A percentile compares a stretch with the other conserved stretches of the same genome.
Conservation (phyloP, 2,797 vertebrate genomes). For the Stomatorhinus walkeri region DNA sequence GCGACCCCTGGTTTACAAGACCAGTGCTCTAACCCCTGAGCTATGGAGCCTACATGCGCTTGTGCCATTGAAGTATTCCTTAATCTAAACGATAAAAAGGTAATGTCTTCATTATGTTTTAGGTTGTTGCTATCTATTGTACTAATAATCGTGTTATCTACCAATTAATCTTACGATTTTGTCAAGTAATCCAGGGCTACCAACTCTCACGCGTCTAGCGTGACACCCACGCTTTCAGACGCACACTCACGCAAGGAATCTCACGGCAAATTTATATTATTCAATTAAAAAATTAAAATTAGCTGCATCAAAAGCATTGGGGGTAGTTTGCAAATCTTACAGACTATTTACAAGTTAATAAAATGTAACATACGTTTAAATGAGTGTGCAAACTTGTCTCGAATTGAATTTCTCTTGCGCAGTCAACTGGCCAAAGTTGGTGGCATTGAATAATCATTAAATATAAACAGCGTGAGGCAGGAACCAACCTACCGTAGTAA, state of each 20-base stretch:
- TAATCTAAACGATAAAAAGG: not conserved
- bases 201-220: too few species aligned
- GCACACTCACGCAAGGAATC: too few species aligned
- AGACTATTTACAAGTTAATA: too few species aligned
- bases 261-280: too few species aligned
- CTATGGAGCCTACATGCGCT: slow-evolving; percentile 40
- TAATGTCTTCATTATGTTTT: not conserved
- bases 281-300: too few species aligned
- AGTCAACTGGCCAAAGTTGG: too few species aligned
- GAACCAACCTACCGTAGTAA: not conserved
- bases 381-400: too few species aligned
- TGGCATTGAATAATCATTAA: not conserved
- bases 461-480: not conserved
- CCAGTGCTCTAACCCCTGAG: slow-evolving; percentile 63
- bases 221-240: too few species aligned
- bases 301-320: too few species aligned
- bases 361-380: too few species aligned
- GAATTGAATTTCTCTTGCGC: too few species aligned
- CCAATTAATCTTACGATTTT: not conserved
- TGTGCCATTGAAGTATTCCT: not conserved
- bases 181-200: not conserved
- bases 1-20: slow-evolving; percentile 61
- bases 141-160: not conserved
- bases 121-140: not conserved
- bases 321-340: too few species aligned